Percentiles rank a stretch among this genome's conserved stretches.
Evolutionary conservation across 2,113 vertebrate genomes (phyloP).

Genomic region (Struthidea cinerea): DNA sequence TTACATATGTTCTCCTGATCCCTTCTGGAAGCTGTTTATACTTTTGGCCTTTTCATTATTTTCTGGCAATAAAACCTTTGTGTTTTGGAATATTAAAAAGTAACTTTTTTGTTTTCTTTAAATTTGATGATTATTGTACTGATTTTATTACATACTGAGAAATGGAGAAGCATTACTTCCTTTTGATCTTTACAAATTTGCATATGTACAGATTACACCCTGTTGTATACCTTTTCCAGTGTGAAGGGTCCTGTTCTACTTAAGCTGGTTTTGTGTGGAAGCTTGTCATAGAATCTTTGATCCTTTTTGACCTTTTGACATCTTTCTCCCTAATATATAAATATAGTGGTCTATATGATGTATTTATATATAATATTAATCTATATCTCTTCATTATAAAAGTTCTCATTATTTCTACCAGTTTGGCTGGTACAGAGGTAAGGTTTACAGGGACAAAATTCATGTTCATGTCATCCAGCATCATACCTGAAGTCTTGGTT

Average conservation of each 20-base stretch:
- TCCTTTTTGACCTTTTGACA: not conserved
- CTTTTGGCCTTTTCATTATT: not conserved
- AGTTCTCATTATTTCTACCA: not conserved
- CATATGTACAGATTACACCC: not conserved
- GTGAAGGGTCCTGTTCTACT: not conserved
- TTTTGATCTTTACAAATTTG: not conserved
- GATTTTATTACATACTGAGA: not conserved
- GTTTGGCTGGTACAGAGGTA: not conserved
- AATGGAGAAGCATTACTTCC: not conserved
- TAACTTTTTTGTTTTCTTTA: rapidly evolving
- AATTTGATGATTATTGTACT: not conserved
- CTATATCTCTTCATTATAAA: not conserved
- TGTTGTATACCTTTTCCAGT: not conserved
- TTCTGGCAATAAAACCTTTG: not conserved
- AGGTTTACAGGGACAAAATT: not conserved
- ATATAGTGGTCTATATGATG: not conserved
- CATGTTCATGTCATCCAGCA: not conserved
- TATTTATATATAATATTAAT: not conserved
- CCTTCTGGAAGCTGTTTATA: not conserved
- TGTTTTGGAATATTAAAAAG: not conserved
- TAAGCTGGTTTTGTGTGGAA: not conserved
- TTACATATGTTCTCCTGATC: not conserved
- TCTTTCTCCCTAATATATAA: not conserved
- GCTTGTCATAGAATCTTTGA: not conserved
- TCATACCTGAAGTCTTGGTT: not conserved